Base-by-base conservation (phyloP, 37 sponge, comb jelly and placozoan species). In the Halichondria panicea region DNA sequence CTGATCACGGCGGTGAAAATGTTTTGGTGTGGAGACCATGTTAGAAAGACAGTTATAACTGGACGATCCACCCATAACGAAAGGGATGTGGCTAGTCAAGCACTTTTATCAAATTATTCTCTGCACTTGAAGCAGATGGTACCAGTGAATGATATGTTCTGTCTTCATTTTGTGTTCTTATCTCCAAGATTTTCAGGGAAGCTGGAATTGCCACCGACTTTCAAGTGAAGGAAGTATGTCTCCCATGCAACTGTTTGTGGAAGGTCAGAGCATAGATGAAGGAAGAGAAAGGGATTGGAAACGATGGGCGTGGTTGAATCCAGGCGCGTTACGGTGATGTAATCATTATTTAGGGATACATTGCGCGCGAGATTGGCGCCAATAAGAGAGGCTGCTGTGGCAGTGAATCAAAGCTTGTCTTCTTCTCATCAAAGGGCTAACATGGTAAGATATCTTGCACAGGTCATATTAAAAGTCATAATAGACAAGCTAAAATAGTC, bases 51-150 rank as follows among this genome's bases (percentile, higher is more conserved):
- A 68, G n/a, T n/a, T n/a, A n/a, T n/a, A n/a, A n/a, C n/a, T n/a
- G n/a, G n/a, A n/a, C n/a, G n/a, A n/a, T n/a, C n/a, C n/a, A 63
- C 44, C 31, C 79, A 78, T 38, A 78, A 78, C 52, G 65, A 78
- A 32, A 34, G 68, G 18, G 42, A 70, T 15, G 79, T 70, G 28
- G 58, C 13, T 48, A 70, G 12, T 24, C 52, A 34, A 25, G 13
- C 24, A 36, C 37, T 3, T 76, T 59, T 15, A 27, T 2, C 33
- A 61, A 21, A 3, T 21, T 68, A 27, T 76, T 76, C 41, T 22
- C 27, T 1, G 62, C 34, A 15, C 34, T 76, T 31, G 79, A 78
- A 69, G 54, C 62, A 25, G 40, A 63, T 25, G 54, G 54, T 33
- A 19, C 79, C 70, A 48, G 22, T 66, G 1, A 65, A 67, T 13